Conservation (phyloP, 2,113 vertebrate genomes). For the Abramis brama region DNA sequence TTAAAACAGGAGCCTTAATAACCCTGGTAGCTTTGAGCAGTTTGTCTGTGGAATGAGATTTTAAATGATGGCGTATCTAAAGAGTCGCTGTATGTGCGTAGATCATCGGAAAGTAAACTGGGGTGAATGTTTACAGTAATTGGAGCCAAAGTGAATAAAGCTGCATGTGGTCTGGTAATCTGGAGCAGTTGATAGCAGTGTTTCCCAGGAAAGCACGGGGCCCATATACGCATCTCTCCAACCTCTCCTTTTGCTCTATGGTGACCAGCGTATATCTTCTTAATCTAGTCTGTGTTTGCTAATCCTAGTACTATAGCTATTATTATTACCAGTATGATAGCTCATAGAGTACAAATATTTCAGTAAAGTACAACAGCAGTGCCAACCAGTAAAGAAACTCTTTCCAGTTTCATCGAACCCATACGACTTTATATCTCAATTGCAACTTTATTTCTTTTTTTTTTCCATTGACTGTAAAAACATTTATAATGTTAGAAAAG, state of each 20-base stretch:
- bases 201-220: constrained; percentile 53
- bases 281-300: not conserved
- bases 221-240: not conserved
- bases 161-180: constrained; percentile 61
- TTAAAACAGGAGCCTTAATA: constrained; percentile 59
- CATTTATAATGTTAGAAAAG: not conserved
- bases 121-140: constrained; percentile 60
- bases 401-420: not conserved
- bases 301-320: not conserved
- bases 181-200: constrained; percentile 48
- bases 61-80: constrained; percentile 54
- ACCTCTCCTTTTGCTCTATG: constrained; percentile 9
- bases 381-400: not conserved
- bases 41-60: constrained; percentile 60
- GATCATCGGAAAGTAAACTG: constrained; percentile 54
- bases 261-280: not conserved
- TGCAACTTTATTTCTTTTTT: not conserved
- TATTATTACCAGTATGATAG: constrained; percentile 9
- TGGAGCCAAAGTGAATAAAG: constrained; percentile 63
- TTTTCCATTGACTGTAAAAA: not conserved
- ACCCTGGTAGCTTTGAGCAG: constrained; percentile 47
- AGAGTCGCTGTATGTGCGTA: constrained; percentile 49
- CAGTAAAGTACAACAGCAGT: not conserved
- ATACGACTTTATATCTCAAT: not conserved
- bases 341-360: constrained; percentile 1